Evolutionary conservation across 2,797 vertebrate genomes (phyloP).

Genomic region (Micromesistius poutassou): DNA sequence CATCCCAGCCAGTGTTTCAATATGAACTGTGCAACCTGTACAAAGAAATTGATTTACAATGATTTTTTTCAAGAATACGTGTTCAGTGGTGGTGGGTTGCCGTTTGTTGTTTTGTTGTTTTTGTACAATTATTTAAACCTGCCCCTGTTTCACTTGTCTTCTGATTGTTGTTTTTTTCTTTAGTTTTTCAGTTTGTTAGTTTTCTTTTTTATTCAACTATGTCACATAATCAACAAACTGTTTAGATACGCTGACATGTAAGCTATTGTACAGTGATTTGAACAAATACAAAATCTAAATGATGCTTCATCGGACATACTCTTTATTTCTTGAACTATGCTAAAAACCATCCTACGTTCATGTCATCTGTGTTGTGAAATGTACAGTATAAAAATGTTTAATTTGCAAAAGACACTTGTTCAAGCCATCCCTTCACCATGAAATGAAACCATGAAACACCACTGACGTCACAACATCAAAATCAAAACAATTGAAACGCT

Average conservation of each 20-base stretch:
- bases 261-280: constrained; percentile 78
- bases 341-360: constrained; percentile 43
- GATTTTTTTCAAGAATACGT: constrained; percentile 80
- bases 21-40: constrained; percentile 88
- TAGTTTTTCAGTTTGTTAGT: constrained; percentile 45
- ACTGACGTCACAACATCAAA: constrained; percentile 56
- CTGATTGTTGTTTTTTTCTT: constrained; percentile 40
- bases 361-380: constrained; percentile 46
- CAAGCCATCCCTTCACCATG: constrained; percentile 56
- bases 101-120: constrained; percentile 64
- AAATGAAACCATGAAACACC: constrained; percentile 65
- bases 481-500: constrained; percentile 64
- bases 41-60: constrained; percentile 78
- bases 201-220: constrained; percentile 66
- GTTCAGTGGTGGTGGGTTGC: constrained; percentile 82
- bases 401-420: constrained; percentile 49
- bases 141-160: constrained; percentile 47
- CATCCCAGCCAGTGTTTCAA: constrained; percentile 61
- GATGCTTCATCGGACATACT: constrained; percentile 61
- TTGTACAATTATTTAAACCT: constrained; percentile 69
- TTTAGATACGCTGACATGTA: constrained; percentile 67
- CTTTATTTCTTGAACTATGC: constrained; percentile 53
- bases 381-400: constrained; percentile 50
- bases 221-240: constrained; percentile 59
- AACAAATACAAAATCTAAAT: constrained; percentile 65